Evolutionary conservation across 2,888 invertebrate species (phyloP).

Genomic region (Phalera bucephala): DNA sequence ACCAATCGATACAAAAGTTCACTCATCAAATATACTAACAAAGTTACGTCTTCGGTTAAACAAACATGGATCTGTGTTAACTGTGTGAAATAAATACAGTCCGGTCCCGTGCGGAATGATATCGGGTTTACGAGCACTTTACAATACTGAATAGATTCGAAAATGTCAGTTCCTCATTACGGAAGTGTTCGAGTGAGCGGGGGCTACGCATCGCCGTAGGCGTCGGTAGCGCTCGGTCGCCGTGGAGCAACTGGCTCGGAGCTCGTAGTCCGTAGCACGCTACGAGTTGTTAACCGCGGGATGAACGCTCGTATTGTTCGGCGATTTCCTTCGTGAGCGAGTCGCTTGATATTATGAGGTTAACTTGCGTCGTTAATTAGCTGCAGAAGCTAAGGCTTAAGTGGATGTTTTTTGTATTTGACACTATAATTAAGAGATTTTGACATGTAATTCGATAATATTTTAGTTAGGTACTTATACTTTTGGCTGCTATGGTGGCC

Average conservation of each 20-base stretch:
- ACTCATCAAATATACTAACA: conserved; percentile 21
- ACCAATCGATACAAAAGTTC: conserved; percentile 35
- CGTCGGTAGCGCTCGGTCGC: conserved; percentile 49
- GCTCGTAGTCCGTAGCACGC: conserved; percentile 26
- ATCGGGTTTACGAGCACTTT: too few relatives aligned
- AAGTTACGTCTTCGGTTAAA: conserved; percentile 4
- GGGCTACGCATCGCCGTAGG: conserved; percentile 33
- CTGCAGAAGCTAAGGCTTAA: too few relatives aligned
- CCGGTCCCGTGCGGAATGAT: too few relatives aligned
- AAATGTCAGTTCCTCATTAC: conserved; percentile 21
- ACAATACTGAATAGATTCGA: conserved; percentile 3
- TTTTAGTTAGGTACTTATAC: too few relatives aligned
- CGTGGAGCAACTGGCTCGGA: conserved; percentile 50
- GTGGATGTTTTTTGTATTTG: too few relatives aligned
- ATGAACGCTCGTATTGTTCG: conserved; percentile 1
- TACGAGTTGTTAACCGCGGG: conserved; percentile 9
- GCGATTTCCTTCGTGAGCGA: background rate
- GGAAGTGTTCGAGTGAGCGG: conserved; percentile 13
- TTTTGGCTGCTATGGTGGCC: too few relatives aligned
- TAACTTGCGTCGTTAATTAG: too few relatives aligned
- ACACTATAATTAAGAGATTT: too few relatives aligned
- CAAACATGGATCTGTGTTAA: background rate
- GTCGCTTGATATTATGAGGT: background rate
- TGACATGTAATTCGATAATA: too few relatives aligned
- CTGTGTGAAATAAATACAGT: background rate